Conservation (phyloP, 2,888 invertebrate genomes). For the Tenthredo livida region DNA sequence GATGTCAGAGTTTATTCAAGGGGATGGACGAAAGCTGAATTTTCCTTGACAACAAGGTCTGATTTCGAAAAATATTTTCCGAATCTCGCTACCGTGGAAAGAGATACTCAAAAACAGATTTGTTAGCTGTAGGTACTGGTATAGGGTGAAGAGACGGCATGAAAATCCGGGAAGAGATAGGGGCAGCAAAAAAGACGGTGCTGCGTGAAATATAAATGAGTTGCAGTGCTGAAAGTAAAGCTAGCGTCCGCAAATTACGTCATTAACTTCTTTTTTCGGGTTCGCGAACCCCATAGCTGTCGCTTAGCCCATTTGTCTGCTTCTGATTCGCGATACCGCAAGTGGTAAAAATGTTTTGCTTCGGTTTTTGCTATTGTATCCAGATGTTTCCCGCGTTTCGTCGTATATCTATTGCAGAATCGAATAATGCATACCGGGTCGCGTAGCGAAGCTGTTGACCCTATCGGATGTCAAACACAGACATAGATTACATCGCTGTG, state of each 20-base stretch:
- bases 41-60: background rate
- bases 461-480: constrained; percentile 4
- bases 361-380: background rate
- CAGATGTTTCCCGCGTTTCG: background rate
- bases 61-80: background rate
- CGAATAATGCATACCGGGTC: background rate
- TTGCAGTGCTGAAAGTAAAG: background rate
- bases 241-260: constrained; percentile 22
- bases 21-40: constrained; percentile 11
- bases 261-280: constrained; percentile 22
- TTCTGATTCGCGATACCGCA: background rate
- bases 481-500: background rate
- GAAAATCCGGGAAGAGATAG: background rate
- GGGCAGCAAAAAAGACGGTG: constrained; percentile 16
- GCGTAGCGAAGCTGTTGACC: background rate
- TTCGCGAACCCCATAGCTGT: constrained; percentile 9
- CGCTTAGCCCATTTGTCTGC: constrained; percentile 14
- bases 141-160: background rate
- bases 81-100: background rate
- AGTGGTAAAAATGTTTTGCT: background rate
- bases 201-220: constrained; percentile 17
- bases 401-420: background rate
- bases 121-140: background rate
- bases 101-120: constrained; percentile 1
- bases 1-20: constrained; percentile 6